Evolutionary conservation across 2,888 invertebrate species (phyloP).

Genomic region (Endomychus coccineus): DNA sequence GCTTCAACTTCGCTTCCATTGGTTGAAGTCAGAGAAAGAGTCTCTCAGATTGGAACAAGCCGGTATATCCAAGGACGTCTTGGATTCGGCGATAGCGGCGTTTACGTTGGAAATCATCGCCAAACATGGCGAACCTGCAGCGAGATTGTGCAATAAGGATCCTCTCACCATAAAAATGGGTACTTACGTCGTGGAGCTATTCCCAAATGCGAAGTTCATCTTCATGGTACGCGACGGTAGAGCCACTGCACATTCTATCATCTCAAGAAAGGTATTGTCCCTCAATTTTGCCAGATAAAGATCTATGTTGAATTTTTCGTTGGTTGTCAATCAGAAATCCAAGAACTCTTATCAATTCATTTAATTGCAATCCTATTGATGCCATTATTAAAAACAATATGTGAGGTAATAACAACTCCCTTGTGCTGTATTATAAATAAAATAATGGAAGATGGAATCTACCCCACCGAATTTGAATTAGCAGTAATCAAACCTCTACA

Average conservation of each 20-base stretch:
- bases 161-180: slow-evolving; percentile 97
- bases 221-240: slow-evolving; percentile 98
- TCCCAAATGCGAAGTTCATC: slow-evolving; percentile 95
- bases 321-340: too few relatives aligned
- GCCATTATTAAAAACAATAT: too few relatives aligned
- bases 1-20: slow-evolving; percentile 90
- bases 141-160: slow-evolving; percentile 96
- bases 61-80: slow-evolving; percentile 81
- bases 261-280: slow-evolving; percentile 89
- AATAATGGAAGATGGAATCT: too few relatives aligned
- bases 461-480: too few relatives aligned
- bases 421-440: too few relatives aligned
- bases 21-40: slow-evolving; percentile 92
- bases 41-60: slow-evolving; percentile 85
- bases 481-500: too few relatives aligned
- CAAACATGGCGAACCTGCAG: slow-evolving; percentile 91
- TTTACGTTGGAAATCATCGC: slow-evolving; percentile 96
- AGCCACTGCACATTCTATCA: slow-evolving; percentile 97
- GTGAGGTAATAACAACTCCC: too few relatives aligned
- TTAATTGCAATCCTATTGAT: too few relatives aligned
- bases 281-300: too few relatives aligned
- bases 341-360: too few relatives aligned
- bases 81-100: slow-evolving; percentile 93
- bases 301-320: too few relatives aligned
- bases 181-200: slow-evolving; percentile 86